Conservation (phyloP, 2,888 invertebrate species). For the Harpalus rubripes region DNA sequence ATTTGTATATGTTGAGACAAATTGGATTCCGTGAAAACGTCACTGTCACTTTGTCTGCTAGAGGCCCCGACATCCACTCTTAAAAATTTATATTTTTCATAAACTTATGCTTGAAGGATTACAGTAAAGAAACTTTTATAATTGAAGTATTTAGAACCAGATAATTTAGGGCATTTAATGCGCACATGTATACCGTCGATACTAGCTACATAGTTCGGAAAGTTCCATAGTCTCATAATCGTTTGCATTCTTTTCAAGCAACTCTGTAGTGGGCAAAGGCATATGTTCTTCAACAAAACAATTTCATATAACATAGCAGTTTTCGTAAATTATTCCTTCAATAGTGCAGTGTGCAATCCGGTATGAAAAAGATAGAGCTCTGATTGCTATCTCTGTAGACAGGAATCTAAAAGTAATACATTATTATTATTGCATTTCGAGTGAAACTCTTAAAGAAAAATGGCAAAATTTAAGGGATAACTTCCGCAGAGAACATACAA, state of each 20-base stretch:
- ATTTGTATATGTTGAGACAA: not conserved
- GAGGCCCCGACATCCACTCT: constrained; percentile 2
- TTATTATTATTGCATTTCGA: no score
- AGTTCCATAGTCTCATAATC: not conserved
- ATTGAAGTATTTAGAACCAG: constrained; percentile 13
- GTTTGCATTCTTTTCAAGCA: not conserved
- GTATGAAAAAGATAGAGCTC: no score
- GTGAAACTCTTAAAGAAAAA: no score
- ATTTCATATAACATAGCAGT: no score
- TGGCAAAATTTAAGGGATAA: no score
- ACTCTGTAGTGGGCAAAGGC: not conserved
- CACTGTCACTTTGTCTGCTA: not conserved
- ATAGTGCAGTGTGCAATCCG: no score
- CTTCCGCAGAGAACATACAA: no score
- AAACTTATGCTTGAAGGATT: not conserved
- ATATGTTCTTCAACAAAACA: no score
- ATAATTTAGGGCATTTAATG: no score
- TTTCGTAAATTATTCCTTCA: no score
- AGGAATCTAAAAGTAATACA: no score
- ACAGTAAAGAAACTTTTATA: not conserved
- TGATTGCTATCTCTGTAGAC: no score
- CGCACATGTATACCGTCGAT: not conserved
- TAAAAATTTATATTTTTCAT: constrained; percentile 21
- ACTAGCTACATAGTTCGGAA: not conserved
- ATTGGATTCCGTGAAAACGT: constrained; percentile 9